Evolutionary conservation across 1,140 invertebrate species (phyloP), one percentile per base, ranked within the genome.

Genomic region (Subanguina moxae): DNA sequence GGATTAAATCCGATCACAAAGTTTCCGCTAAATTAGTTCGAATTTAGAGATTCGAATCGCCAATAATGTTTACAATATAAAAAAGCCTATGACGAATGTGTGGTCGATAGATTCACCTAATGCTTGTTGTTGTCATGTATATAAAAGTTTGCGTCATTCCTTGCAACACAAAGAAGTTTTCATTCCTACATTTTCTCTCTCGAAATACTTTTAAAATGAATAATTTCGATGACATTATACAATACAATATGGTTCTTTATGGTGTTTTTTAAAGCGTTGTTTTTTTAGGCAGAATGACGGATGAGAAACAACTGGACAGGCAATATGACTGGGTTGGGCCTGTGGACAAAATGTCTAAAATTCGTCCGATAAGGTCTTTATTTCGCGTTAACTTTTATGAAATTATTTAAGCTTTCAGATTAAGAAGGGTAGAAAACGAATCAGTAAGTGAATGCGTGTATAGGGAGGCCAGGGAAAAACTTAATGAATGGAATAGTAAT

Each of bases 261-360:
- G n/a, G n/a, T n/a, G n/a, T n/a, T n/a, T n/a, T n/a, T n/a, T n/a
- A n/a, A n/a, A n/a, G n/a, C n/a, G 11, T 25, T 23, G 3, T 3
- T 11, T 5, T 52, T 8, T 52, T 52, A 19, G 3, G 3, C 48
- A 52, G 15, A 52, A 8, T 7, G 8, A 52, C 15, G 23, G 48
- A 52, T 15, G 15, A 25, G 48, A 52, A 52, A 21, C 3, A 52
- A 43, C 19, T 79, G 59, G 78, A 80, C 65, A 46, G 59, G 3
- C 64, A 78, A 46, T 80, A 69, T 62, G 78, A 80, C 48, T 80
- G 78, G 78, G 78, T 80, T 52, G 78, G 78, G 32, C 78, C 78
- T 8, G 71, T 78, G 43, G 76, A 80, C 66, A 25, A 73, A 43
- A 25, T 72, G 13, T 78, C 78, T 19, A 76, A 75, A 59, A 78